Evolutionary conservation across 2,113 vertebrate species (phyloP).

Genomic region (Paedocypris sp.): DNA sequence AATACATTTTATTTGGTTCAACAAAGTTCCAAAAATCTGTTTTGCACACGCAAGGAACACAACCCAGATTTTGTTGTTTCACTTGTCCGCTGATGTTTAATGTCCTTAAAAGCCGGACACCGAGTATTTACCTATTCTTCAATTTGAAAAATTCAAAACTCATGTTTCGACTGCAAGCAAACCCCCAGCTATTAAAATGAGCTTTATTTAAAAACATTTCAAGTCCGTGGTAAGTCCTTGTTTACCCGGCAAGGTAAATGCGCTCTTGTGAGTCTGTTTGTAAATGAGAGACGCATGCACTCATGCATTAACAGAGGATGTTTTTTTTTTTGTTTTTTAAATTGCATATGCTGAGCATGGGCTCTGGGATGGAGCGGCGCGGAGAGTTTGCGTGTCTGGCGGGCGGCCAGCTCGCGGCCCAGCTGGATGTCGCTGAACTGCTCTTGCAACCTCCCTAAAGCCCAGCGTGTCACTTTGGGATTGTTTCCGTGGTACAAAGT

Average conservation of each 20-base stretch:
- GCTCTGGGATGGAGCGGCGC: conserved; percentile 47
- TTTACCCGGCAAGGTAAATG: conserved; percentile 4
- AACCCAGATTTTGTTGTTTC: no score
- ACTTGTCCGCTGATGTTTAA: no score
- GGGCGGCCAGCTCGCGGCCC: conserved; percentile 81
- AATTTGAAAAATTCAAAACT: background rate
- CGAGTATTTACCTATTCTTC: no score
- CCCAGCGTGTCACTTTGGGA: conserved; percentile 79
- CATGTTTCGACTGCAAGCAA: background rate
- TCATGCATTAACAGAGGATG: conserved; percentile 65
- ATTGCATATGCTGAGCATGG: conserved; percentile 66
- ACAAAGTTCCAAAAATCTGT: no score
- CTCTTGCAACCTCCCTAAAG: conserved; percentile 54
- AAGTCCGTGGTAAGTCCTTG: conserved; percentile 14
- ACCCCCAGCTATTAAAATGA: background rate
- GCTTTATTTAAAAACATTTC: background rate
- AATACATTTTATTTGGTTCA: no score
- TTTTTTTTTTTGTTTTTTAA: conserved; percentile 44
- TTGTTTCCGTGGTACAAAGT: conserved; percentile 85
- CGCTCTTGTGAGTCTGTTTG: background rate
- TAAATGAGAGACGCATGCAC: conserved; percentile 46
- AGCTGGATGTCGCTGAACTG: conserved; percentile 83
- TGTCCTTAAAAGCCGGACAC: no score
- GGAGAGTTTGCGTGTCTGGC: conserved; percentile 80
- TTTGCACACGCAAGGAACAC: no score